These are phyloP conservation scores for Megalops atlanticus DNA, from an alignment of 2,113 vertebrate species.

Conservation along the genomic window DNA sequence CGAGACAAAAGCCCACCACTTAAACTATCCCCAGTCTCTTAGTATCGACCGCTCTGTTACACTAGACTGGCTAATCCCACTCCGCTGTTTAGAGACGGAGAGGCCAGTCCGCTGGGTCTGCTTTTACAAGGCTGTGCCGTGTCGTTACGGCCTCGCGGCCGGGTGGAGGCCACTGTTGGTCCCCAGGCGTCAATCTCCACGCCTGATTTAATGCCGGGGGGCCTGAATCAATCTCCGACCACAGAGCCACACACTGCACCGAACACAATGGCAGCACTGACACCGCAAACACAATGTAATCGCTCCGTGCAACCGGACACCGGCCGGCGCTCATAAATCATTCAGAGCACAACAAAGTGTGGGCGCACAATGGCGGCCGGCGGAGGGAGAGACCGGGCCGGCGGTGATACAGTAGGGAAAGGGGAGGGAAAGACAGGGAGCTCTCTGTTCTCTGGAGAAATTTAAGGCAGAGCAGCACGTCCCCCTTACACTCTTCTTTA, in stretches of 20 bases:
- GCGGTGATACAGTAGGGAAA: too few species aligned
- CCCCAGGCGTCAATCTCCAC: background rate
- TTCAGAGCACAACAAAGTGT: background rate
- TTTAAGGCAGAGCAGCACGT: too few species aligned
- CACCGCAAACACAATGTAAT: conserved; percentile 1
- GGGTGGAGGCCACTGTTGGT: background rate
- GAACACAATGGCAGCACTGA: background rate
- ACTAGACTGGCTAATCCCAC: background rate
- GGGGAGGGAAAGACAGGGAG: too few species aligned
- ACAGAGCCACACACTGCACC: background rate
- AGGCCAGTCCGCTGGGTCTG: background rate
- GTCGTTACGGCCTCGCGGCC: background rate
- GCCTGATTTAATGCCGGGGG: background rate
- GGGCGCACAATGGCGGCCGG: background rate
- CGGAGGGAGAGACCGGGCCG: too few species aligned
- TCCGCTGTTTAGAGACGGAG: background rate
- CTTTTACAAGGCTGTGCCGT: background rate
- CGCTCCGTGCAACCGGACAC: background rate
- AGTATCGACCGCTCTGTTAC: background rate
- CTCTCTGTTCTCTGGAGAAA: background rate
- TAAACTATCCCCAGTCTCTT: background rate
- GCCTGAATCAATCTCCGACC: background rate
- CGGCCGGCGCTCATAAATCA: background rate
- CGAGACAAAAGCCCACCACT: background rate
- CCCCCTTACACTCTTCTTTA: too few species aligned